Percentiles rank a stretch among this genome's conserved stretches.
These are phyloP conservation scores for Papilio polytes DNA, from an alignment of 1,140 invertebrate genomes.

Conservation along the genomic window DNA sequence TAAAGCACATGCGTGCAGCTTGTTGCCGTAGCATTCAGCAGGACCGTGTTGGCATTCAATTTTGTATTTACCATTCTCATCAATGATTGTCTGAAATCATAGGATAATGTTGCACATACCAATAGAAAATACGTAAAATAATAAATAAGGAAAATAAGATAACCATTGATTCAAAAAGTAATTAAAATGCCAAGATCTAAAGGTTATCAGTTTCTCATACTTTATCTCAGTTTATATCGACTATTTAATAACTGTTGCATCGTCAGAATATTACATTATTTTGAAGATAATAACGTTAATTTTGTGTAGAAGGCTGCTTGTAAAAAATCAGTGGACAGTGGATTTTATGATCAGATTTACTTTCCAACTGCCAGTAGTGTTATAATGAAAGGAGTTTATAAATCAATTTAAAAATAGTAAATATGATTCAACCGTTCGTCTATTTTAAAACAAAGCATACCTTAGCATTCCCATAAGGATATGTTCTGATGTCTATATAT, in stretches of 20 bases:
- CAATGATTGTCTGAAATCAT: slow-evolving; percentile 55
- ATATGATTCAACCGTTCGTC: not conserved
- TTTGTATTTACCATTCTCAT: slow-evolving; percentile 73
- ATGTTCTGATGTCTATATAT: slow-evolving; percentile 83
- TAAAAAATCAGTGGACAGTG: no score
- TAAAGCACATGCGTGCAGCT: slow-evolving; percentile 86
- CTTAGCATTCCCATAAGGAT: slow-evolving; percentile 92
- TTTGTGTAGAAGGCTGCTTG: not conserved
- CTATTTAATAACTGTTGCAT: not conserved
- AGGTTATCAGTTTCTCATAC: not conserved
- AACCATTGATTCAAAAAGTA: not conserved
- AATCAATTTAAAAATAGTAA: not conserved
- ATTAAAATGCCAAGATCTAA: not conserved
- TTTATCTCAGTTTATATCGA: not conserved
- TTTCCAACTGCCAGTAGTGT: not conserved
- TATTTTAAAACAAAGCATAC: slow-evolving; percentile 64
- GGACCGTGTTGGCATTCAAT: slow-evolving; percentile 89
- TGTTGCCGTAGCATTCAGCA: slow-evolving; percentile 87
- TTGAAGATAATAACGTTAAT: not conserved
- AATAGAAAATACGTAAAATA: not conserved
- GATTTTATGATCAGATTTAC: not conserved
- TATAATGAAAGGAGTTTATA: not conserved
- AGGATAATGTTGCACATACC: not conserved
- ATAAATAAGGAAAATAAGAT: not conserved
- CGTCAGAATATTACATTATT: not conserved